Base-by-base conservation (phyloP, 37 sponge, comb jelly and placozoan genomes). In the Tethya wilhelma region DNA sequence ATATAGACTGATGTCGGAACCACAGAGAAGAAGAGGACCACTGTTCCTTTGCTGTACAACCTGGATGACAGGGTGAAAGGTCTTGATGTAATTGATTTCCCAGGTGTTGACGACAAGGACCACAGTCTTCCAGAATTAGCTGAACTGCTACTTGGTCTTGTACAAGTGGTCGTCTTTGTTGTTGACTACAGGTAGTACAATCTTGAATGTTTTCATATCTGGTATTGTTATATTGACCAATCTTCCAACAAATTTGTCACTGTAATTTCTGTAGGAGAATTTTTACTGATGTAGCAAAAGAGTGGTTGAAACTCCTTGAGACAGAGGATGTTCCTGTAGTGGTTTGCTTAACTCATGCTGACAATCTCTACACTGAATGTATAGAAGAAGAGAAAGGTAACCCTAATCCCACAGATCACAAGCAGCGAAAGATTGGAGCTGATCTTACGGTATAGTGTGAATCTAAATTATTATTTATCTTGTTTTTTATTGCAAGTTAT, bases 61-160 rank as follows among this genome's bases (percentile, higher is more conserved):
- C 72, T 90, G 31, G 81, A 81, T 36, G 75, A 40, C 41, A 59
- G 12, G n/a, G 72, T 85, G 43, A 78, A 74, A 41, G 81, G 77
- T 31, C 36, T 90, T 25, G 90, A 90, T 75, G 86, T 90, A 1
- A 85, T 90, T 55, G 90, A 90, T 63, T 90, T 90, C 58, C 90
- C 90, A 49, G 90, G 90, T 29, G 82, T 90, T 43, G 90, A 90
- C 69, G 90, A 90, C 57, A 58, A 80, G 4, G 85, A 90, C 67
- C 69, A 75, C 29, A 59, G 23, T 32, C 74, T 90, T 56, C 90
- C 80, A 31, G 65, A 74, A 31, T 74, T 84, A 26, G 85, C 86
- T 8, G n/a, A 79, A 37, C 46, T 84, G 19, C 62, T 90, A 19
- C 62, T 90, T 34, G 31, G 49, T 17, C 72, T 90, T 0, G 75